A percentile compares a stretch with the other conserved stretches of the same genome.
Conservation (phyloP, 2,888 invertebrate species). For the Cantharis rustica region DNA sequence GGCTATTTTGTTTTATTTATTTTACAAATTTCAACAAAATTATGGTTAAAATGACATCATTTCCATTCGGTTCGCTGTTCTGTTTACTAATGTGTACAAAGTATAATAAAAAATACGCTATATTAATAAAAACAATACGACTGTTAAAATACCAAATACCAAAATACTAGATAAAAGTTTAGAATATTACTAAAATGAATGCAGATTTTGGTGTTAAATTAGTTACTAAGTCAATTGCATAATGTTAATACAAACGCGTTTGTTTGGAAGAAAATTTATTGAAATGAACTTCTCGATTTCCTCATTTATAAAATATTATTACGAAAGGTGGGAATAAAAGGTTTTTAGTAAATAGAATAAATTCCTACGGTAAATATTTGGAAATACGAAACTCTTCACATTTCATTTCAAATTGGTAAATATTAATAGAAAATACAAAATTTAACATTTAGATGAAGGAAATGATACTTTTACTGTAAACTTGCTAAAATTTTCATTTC, state of each 20-base stretch:
- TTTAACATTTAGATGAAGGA: not conserved
- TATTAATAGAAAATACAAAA: not conserved
- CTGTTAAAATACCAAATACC: too few relatives aligned
- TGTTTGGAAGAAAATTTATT: not conserved
- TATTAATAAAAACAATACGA: too few relatives aligned
- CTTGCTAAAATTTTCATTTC: not conserved
- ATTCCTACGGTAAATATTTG: not conserved
- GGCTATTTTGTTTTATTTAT: too few relatives aligned
- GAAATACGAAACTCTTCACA: not conserved
- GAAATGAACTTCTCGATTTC: not conserved
- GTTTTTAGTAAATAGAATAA: not conserved
- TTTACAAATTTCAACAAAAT: too few relatives aligned
- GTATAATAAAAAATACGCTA: too few relatives aligned
- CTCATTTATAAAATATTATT: not conserved
- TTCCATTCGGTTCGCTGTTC: too few relatives aligned
- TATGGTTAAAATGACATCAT: too few relatives aligned
- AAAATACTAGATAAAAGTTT: too few relatives aligned
- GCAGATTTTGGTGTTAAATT: too few relatives aligned
- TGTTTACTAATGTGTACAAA: too few relatives aligned
- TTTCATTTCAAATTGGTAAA: not conserved
- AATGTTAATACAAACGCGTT: not conserved
- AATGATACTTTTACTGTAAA: not conserved
- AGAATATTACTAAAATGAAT: too few relatives aligned
- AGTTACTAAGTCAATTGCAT: not conserved
- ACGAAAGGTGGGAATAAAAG: not conserved